Conservation (phyloP, 2,888 invertebrate genomes). For the Drosophila rellima region DNA sequence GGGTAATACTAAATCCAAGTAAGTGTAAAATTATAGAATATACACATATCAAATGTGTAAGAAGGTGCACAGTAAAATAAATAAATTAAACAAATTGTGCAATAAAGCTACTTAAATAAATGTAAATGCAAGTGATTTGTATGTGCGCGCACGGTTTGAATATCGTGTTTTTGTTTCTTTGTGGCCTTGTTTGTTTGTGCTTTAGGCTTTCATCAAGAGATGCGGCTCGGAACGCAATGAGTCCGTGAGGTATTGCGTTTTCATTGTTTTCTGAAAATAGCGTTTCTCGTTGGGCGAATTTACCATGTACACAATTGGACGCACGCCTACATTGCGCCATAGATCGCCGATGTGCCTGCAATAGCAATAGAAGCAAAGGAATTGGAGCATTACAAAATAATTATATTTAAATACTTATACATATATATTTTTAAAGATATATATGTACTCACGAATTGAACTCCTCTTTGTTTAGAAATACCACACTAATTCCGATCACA, state of each 20-base stretch:
- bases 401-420: neutral
- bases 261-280: constrained; percentile 86
- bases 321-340: constrained; percentile 85
- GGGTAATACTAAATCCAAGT: constrained; percentile 64
- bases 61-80: constrained; percentile 16
- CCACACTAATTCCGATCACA: constrained; percentile 85
- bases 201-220: constrained; percentile 83
- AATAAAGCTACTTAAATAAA: constrained; percentile 36
- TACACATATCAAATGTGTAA: constrained; percentile 31
- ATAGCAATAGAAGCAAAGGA: neutral
- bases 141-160: constrained; percentile 27
- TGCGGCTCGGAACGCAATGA: constrained; percentile 86
- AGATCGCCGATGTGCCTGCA: constrained; percentile 85
- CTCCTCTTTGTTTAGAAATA: constrained; percentile 85
- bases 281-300: constrained; percentile 86
- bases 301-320: constrained; percentile 85
- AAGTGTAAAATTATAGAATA: constrained; percentile 20
- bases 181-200: constrained; percentile 19
- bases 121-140: constrained; percentile 64
- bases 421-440: neutral
- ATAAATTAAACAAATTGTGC: constrained; percentile 25
- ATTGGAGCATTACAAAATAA: constrained; percentile 4
- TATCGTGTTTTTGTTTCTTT: constrained; percentile 26
- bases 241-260: constrained; percentile 86
- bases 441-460: constrained; percentile 83